phyloP scores from a whole-genome alignment of 2,888 invertebrate species.

The Harpalus rubripes region DNA sequence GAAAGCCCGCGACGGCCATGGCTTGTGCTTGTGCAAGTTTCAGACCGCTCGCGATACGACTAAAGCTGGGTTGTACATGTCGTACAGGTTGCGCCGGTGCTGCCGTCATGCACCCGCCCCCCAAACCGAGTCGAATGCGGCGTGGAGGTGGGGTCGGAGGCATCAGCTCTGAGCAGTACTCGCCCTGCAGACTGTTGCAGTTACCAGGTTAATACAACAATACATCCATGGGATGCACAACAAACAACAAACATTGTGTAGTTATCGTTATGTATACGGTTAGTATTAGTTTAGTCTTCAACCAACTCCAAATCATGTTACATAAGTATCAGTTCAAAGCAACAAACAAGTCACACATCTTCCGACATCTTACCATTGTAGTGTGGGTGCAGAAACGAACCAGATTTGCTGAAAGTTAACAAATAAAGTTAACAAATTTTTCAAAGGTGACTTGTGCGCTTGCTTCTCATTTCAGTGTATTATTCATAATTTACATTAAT shows the following conservation, averaged over 20 bases:
- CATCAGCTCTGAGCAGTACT: conserved; percentile 82
- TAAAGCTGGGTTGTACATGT: conserved; percentile 75
- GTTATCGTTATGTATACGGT: conserved; percentile 39
- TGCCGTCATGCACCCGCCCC: conserved; percentile 75
- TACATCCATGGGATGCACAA: conserved; percentile 18
- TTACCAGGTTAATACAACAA: conserved; percentile 29
- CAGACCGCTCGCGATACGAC: conserved; percentile 84
- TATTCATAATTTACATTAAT: conserved; percentile 21
- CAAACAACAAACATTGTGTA: conserved; percentile 65
- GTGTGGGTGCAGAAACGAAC: conserved; percentile 80
- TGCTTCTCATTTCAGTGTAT: conserved; percentile 38
- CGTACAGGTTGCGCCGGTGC: conserved; percentile 71
- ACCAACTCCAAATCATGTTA: conserved; percentile 8
- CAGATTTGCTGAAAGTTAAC: conserved; percentile 77
- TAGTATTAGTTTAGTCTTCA: conserved; percentile 6
- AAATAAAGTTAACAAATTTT: conserved; percentile 57
- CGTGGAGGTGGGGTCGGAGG: conserved; percentile 82
- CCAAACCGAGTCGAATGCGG: conserved; percentile 76
- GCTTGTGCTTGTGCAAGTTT: conserved; percentile 86
- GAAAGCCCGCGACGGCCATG: conserved; percentile 85
- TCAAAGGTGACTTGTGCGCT: conserved; percentile 63
- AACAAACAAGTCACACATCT: conserved; percentile 70
- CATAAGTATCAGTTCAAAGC: conserved; percentile 65
- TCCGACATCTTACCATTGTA: conserved; percentile 80
- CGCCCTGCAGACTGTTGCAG: conserved; percentile 79